Conservation (phyloP, 1,140 invertebrate species). For the Xylocopa sonorina region DNA sequence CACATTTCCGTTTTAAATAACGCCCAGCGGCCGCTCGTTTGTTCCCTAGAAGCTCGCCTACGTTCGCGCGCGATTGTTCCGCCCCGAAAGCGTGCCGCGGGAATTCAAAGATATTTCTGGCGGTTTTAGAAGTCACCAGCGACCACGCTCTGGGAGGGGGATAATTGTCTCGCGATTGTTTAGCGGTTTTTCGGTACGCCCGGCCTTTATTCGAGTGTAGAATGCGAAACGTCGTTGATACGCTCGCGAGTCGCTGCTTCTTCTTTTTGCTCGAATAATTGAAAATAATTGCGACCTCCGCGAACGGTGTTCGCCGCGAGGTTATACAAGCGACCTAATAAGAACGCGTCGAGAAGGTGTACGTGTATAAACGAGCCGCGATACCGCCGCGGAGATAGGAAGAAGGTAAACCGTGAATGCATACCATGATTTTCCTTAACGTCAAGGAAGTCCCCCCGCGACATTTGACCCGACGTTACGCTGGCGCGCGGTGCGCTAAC, state of each 20-base stretch:
- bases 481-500: conserved; percentile 53
- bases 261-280: no score
- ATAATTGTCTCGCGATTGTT: no score
- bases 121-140: no score
- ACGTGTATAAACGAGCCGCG: no score
- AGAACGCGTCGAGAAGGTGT: background rate
- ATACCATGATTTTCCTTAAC: conserved; percentile 46
- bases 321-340: background rate
- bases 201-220: no score
- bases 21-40: conserved; percentile 45
- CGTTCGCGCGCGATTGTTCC: background rate
- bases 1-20: conserved; percentile 76
- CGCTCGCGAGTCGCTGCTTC: no score
- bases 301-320: background rate
- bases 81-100: no score
- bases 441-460: conserved; percentile 57
- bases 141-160: no score
- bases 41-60: conserved; percentile 16
- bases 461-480: conserved; percentile 33
- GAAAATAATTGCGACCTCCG: background rate
- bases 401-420: conserved; percentile 1
- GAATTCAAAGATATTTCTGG: no score
- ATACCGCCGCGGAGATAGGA: no score
- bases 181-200: no score
- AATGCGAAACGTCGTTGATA: no score